Evolutionary conservation across 2,797 vertebrate genomes (phyloP), one percentile per base, ranked within the genome.

Genomic region (Mycteria americana): DNA sequence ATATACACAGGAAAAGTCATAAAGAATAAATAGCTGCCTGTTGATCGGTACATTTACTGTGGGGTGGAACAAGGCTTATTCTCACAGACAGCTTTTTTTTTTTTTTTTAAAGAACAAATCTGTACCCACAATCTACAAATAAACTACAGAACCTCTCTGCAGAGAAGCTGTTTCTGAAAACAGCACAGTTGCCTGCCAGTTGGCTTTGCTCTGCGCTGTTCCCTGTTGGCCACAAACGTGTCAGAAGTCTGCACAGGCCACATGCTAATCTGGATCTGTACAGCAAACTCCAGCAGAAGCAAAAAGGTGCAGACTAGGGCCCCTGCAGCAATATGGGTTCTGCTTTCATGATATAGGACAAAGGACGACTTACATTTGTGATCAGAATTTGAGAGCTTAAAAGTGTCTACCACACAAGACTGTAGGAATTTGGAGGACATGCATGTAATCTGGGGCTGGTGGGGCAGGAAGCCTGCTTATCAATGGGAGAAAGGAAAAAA

Each of bases 1-100:
- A 81, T 8, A 89, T 79, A 89, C 79, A 87, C 76, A 95, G 91
- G 92, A 95, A 91, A 93, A 96, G 94, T 85, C 95, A 95, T 63
- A 48, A 88, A 93, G 95, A 80, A 83, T 94, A 91, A 97, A 89
- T 24, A 96, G 69, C 75, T 94, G 89, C 54, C 79, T 69, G 69
- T 35, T 82, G 85, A 92, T 89, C 9, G 1, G 81, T 85, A 31
- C 75, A 59, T 93, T 89, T 64, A 75, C 92, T 59, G 65, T 1
- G 0, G 46, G 86, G 84, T 60, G 53, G 93, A 89, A 93, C 85
- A 69, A 48, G 74, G 48, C 41, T 93, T 48, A 83, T 67, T 93
- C 80, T 96, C 80, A 70, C 67, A 94, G 74, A 84, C 75, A 74
- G 45, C 4, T 69, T 43, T 41, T 30, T 76, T 35, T 54, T 80